phyloP scores from a whole-genome alignment of 2,888 invertebrate species.

The Troides helena region DNA sequence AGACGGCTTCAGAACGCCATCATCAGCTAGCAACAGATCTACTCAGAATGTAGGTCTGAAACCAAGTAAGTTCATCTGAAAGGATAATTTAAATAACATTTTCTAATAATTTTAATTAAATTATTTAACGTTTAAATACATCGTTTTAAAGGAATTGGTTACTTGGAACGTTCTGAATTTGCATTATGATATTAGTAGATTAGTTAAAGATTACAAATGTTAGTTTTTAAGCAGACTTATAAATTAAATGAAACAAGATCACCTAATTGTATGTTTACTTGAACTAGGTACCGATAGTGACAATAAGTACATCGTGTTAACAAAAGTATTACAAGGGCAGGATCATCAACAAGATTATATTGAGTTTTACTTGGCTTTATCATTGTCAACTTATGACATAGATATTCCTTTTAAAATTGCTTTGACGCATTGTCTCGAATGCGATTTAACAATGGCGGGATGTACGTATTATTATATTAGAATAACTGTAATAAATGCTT shows the following conservation, averaged over 20 bases:
- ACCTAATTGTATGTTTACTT: background rate
- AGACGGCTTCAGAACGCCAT: constrained; percentile 23
- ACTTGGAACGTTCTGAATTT: too few species aligned
- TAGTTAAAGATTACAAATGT: too few species aligned
- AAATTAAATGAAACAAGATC: too few species aligned
- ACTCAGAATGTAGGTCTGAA: constrained; percentile 20
- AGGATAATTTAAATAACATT: background rate
- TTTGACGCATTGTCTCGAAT: too few species aligned
- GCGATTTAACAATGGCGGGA: too few species aligned
- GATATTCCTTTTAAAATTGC: background rate
- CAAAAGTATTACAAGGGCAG: constrained; percentile 32
- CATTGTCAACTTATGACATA: constrained; percentile 16
- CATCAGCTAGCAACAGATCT: constrained; percentile 3
- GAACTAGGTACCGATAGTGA: background rate
- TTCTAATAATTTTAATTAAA: too few species aligned
- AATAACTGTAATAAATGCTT: too few species aligned
- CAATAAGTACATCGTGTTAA: background rate
- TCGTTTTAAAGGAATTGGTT: too few species aligned
- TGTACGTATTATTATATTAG: too few species aligned
- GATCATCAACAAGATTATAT: constrained; percentile 16
- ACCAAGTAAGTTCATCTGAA: constrained; percentile 17
- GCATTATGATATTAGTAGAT: too few species aligned
- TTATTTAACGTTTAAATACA: background rate
- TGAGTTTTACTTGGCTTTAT: constrained; percentile 17
- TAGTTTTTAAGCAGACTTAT: too few species aligned